Evolutionary conservation across 2,888 invertebrate genomes (phyloP).

Genomic region (Cosmorhoe ocellata): DNA sequence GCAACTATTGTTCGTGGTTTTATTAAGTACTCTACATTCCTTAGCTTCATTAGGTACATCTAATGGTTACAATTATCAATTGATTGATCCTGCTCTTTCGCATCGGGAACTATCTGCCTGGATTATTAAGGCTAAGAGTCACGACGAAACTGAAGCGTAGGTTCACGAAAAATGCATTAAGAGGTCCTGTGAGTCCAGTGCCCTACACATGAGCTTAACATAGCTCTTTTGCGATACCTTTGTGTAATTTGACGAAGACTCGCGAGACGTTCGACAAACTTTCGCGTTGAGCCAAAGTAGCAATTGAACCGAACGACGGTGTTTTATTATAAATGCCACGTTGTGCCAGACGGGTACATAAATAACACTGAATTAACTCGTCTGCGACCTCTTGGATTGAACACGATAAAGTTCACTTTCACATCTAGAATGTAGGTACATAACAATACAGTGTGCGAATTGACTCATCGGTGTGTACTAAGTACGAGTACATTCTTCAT

Average conservation of each 20-base stretch:
- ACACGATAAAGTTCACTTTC: constrained; percentile 59
- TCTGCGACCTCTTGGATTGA: constrained; percentile 70
- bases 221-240: constrained; percentile 32
- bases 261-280: constrained; percentile 69
- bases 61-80: too few species aligned
- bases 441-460: constrained; percentile 12
- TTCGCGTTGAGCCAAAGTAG: constrained; percentile 51
- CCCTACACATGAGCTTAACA: constrained; percentile 4
- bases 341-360: constrained; percentile 76
- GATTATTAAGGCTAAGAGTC: too few species aligned
- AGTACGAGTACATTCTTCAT: too few species aligned
- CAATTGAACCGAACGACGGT: constrained; percentile 53
- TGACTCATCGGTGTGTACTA: constrained; percentile 16
- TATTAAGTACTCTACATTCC: neutral
- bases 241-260: constrained; percentile 43
- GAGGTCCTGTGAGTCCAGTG: constrained; percentile 5
- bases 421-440: constrained; percentile 52
- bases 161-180: too few species aligned
- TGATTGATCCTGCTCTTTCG: too few species aligned
- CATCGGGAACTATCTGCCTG: too few species aligned
- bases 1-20: neutral
- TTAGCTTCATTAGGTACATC: too few species aligned
- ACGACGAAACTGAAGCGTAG: too few species aligned
- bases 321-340: constrained; percentile 78
- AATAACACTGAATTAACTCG: constrained; percentile 78